These are phyloP conservation scores for Mormyrus lacerda DNA, from an alignment of 2,113 vertebrate species.

Conservation along the genomic window DNA sequence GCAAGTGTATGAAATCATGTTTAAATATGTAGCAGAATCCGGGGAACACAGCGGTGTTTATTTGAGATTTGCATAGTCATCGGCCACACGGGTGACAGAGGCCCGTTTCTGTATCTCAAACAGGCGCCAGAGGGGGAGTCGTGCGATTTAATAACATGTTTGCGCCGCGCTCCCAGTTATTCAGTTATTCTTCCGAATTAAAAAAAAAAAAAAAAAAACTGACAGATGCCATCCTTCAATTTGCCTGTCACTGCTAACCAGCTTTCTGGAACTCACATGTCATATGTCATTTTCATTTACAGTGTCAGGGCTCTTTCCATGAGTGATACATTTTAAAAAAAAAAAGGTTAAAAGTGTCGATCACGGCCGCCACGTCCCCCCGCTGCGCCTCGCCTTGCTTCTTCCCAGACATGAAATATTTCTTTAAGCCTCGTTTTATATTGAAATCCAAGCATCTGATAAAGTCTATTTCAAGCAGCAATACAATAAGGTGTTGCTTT, in stretches of 20 bases:
- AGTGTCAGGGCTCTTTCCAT: neutral
- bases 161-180: neutral
- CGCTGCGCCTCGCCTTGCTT: neutral
- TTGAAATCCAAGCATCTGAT: neutral
- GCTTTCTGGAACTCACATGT: constrained; percentile 6
- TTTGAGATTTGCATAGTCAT: constrained; percentile 12
- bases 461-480: neutral
- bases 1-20: constrained; percentile 9
- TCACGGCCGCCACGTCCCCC: neutral
- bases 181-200: neutral
- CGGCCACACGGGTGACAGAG: neutral
- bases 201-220: constrained; percentile 8
- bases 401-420: neutral
- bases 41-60: constrained; percentile 6
- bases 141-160: neutral
- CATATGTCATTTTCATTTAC: neutral
- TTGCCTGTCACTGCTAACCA: constrained; percentile 4
- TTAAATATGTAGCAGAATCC: constrained; percentile 3
- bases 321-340: neutral
- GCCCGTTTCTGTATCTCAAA: neutral
- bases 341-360: neutral
- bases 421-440: neutral
- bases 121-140: neutral
- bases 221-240: constrained; percentile 4
- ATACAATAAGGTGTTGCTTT: neutral